Evolutionary conservation across 2,113 vertebrate genomes (phyloP).

Genomic region (Hydrochoerus hydrochaeris): DNA sequence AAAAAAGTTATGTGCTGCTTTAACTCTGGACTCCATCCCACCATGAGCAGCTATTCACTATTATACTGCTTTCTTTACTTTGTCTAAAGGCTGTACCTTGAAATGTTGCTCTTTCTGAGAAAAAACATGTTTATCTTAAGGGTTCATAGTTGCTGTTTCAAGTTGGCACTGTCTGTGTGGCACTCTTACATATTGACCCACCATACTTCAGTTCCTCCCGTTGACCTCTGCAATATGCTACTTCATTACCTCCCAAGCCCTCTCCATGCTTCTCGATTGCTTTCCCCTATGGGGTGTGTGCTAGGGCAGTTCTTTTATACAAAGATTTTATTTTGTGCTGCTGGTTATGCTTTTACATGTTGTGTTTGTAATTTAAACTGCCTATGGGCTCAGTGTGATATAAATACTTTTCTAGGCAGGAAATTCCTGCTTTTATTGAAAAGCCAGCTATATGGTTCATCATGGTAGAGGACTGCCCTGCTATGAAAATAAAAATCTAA

Average conservation of each 20-base stretch:
- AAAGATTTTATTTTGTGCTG: conserved; percentile 34
- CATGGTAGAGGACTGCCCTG: background rate
- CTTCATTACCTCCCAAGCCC: background rate
- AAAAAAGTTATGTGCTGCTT: background rate
- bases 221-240: background rate
- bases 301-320: background rate
- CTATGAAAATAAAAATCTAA: conserved; percentile 12
- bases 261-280: background rate
- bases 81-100: background rate
- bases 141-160: background rate
- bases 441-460: background rate
- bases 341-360: background rate
- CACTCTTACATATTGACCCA: background rate
- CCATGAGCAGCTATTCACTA: background rate
- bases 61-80: background rate
- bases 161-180: background rate
- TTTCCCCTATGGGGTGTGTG: background rate
- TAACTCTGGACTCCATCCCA: background rate
- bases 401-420: background rate
- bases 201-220: background rate
- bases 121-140: background rate
- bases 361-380: conserved; percentile 62
- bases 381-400: background rate
- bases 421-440: background rate
- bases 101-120: background rate